Conservation (phyloP, 2,113 vertebrate species). For the Festucalex cinctus region DNA sequence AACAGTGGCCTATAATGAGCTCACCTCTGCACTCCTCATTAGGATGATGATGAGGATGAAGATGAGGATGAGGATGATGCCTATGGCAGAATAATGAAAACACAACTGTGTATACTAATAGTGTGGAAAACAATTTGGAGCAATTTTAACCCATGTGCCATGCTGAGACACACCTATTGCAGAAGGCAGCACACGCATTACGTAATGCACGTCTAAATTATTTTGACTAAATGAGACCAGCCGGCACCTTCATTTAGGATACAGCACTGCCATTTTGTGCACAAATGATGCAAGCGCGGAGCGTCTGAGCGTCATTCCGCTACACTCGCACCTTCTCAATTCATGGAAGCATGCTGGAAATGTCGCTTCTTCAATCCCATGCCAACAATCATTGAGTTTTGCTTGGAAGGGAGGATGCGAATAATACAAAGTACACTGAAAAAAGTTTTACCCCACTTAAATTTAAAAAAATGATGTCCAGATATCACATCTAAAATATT, state of each 20-base stretch:
- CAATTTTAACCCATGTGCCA: background rate
- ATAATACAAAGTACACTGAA: no score
- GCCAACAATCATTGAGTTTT: no score
- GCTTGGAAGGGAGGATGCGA: no score
- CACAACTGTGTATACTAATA: conserved; percentile 8
- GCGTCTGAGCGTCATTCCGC: conserved; percentile 15
- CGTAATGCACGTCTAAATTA: background rate
- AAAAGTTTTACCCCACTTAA: no score
- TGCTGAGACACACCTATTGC: background rate
- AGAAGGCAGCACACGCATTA: no score
- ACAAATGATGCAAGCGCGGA: no score
- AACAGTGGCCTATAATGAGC: conserved; percentile 34
- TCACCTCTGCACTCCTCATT: conserved; percentile 21
- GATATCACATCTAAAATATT: no score
- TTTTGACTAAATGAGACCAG: no score
- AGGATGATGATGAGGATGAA: background rate
- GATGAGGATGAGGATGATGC: conserved; percentile 9
- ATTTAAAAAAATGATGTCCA: no score
- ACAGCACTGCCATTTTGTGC: conserved; percentile 21
- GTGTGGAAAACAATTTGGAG: conserved; percentile 15
- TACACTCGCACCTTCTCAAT: conserved; percentile 27
- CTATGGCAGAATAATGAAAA: conserved; percentile 4
- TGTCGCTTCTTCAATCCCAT: conserved; percentile 17
- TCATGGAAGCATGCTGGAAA: conserved; percentile 18
- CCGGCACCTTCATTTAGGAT: no score